Percentiles rank a stretch among this genome's conserved stretches.
Evolutionary conservation across 2,797 vertebrate genomes (phyloP).

Genomic region (Graptemys geographica): DNA sequence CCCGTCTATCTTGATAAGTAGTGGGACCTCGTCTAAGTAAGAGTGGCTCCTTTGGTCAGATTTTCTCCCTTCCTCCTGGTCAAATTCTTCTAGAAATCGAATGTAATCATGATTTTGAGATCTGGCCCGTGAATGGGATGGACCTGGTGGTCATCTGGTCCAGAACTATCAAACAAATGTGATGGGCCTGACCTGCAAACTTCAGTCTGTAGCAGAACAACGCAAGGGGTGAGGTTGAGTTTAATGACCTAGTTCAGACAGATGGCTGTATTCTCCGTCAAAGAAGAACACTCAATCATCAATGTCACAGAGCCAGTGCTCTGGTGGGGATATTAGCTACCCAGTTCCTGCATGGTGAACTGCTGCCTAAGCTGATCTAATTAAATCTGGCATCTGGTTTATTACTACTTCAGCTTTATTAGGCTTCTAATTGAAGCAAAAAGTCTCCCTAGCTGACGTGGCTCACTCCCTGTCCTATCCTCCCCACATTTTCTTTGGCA

Average conservation of each 20-base stretch:
- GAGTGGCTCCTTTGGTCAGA: neutral
- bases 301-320: neutral
- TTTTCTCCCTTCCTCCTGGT: neutral
- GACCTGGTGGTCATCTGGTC: neutral
- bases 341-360: neutral
- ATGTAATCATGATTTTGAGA: neutral
- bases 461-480: neutral
- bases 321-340: neutral
- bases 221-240: neutral
- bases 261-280: neutral
- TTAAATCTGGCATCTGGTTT: neutral
- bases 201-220: neutral
- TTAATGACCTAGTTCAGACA: neutral
- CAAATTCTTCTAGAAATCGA: neutral
- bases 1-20: neutral
- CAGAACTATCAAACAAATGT: neutral
- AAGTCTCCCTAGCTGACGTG: neutral
- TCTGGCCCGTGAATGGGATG: neutral
- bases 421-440: neutral
- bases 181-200: neutral
- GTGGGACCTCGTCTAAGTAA: neutral
- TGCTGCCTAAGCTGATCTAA: neutral
- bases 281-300: neutral
- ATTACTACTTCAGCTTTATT: neutral
- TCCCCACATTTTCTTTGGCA: rapidly evolving